Evolutionary conservation across 2,888 invertebrate species (phyloP).

Genomic region (Mimas tiliae): DNA sequence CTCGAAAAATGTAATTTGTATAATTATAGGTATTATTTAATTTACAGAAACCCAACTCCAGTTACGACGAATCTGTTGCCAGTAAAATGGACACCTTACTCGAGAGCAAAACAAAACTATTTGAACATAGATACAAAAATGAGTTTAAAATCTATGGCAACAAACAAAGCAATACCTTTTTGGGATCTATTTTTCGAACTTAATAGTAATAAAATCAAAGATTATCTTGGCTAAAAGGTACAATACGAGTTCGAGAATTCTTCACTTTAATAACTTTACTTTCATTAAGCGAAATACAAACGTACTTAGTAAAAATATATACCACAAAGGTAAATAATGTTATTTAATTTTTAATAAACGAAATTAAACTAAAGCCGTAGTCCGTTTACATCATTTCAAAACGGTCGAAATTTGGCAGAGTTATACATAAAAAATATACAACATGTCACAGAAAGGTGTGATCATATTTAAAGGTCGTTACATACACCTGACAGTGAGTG

Average conservation of each 20-base stretch:
- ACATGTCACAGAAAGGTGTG: too few relatives aligned
- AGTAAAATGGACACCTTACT: slow-evolving; percentile 25
- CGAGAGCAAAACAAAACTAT: neutral
- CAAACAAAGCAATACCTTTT: slow-evolving; percentile 20
- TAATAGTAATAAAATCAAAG: neutral
- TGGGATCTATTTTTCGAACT: slow-evolving; percentile 27
- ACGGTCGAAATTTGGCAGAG: too few relatives aligned
- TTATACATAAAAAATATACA: too few relatives aligned
- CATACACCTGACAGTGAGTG: too few relatives aligned
- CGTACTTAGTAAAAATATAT: neutral
- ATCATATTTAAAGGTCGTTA: too few relatives aligned
- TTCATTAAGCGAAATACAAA: too few relatives aligned
- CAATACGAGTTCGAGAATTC: too few relatives aligned
- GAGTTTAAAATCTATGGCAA: slow-evolving; percentile 1
- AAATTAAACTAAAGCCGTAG: too few relatives aligned
- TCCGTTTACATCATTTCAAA: too few relatives aligned
- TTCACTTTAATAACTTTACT: neutral
- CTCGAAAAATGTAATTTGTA: too few relatives aligned
- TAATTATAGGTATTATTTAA: neutral
- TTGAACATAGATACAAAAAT: slow-evolving; percentile 25
- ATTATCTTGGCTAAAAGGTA: neutral
- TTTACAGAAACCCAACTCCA: slow-evolving; percentile 28
- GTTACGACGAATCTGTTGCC: slow-evolving; percentile 17
- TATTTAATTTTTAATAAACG: too few relatives aligned
- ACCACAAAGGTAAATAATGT: neutral